A percentile compares a stretch with the other conserved stretches of the same genome.
Conservation (phyloP, 2,888 invertebrate species). For the Melanargia galathea region DNA sequence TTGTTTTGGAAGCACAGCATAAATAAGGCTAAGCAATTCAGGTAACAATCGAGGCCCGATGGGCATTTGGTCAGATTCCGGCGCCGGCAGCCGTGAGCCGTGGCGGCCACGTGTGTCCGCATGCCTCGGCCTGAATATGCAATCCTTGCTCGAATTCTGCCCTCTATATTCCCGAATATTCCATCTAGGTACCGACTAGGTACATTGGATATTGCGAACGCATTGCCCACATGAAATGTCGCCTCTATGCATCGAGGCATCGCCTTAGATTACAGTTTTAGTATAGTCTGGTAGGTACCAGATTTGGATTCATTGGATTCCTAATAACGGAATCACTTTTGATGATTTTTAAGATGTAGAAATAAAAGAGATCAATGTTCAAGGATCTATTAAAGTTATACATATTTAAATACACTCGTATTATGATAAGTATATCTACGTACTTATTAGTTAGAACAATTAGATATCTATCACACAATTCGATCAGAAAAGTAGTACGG, state of each 20-base stretch:
- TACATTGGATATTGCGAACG: constrained; percentile 67
- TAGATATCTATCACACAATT: too few species aligned
- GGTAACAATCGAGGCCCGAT: constrained; percentile 74
- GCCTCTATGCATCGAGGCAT: constrained; percentile 38
- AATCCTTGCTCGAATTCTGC: constrained; percentile 72
- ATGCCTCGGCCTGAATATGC: constrained; percentile 75
- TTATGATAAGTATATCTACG: too few species aligned
- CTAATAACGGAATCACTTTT: not conserved
- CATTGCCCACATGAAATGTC: constrained; percentile 59
- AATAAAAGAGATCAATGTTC: too few species aligned
- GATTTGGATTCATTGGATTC: not conserved
- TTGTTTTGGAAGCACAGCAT: constrained; percentile 55
- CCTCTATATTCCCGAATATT: constrained; percentile 73
- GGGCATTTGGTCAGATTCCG: constrained; percentile 81
- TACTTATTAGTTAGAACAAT: too few species aligned
- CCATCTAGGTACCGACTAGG: constrained; percentile 52
- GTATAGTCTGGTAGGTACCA: not conserved
- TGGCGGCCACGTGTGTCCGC: constrained; percentile 78
- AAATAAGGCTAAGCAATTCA: constrained; percentile 77
- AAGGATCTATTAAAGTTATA: too few species aligned
- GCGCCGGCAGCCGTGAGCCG: constrained; percentile 69
- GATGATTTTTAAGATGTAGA: too few species aligned
- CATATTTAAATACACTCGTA: too few species aligned
- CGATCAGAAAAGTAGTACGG: too few species aligned
- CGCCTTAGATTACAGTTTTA: constrained; percentile 18